Base-by-base conservation (phyloP, 1,140 invertebrate genomes). In the Drosophila suzukii region DNA sequence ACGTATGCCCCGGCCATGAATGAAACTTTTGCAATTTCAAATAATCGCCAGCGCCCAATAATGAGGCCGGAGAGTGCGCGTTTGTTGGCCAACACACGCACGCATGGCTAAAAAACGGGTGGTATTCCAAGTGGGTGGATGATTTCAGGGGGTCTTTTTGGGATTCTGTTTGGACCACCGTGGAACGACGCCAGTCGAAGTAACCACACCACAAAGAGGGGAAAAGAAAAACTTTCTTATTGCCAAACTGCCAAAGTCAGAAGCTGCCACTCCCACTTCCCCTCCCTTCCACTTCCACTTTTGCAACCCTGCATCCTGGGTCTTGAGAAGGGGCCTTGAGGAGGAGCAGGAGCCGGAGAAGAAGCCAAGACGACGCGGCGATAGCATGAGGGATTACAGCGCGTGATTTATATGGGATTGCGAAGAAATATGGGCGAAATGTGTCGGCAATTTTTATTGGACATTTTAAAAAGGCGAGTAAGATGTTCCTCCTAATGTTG, bases 361-460 rank as follows among this genome's bases (percentile, higher is more conserved):
- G 76, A 68, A 54, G 67, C 86, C 55, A 85, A 89, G 84, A 85
- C 83, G 86, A 88, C 77, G 85, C 90, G 86, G 89, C 83, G 91
- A 91, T 92, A 91, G 91, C 91, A 92, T 92, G 91, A 92, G 90
- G 91, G 91, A 92, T 92, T 92, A 92, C 86, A 86, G 88, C 78
- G 77, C 79, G 83, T 92, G 91, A 92, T 92, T 92, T 92, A 92
- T 92, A 92, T 92, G 91, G 91, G 91, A 92, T 92, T 92, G 83
- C 81, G 86, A 92, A 92, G 91, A 92, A 92, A 92, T 92, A 92
- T 92, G 91, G 91, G 86, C 89, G 88, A 92, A 92, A 91, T 92
- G 91, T 92, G 91, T 92, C 91, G 91, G 91, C 89, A 92, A 92
- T 92, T 92, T 92, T 92, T 92, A 92, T 92, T 92, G 91, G 91